Conservation (phyloP, 2,113 vertebrate species). For the Chitala chitala region DNA sequence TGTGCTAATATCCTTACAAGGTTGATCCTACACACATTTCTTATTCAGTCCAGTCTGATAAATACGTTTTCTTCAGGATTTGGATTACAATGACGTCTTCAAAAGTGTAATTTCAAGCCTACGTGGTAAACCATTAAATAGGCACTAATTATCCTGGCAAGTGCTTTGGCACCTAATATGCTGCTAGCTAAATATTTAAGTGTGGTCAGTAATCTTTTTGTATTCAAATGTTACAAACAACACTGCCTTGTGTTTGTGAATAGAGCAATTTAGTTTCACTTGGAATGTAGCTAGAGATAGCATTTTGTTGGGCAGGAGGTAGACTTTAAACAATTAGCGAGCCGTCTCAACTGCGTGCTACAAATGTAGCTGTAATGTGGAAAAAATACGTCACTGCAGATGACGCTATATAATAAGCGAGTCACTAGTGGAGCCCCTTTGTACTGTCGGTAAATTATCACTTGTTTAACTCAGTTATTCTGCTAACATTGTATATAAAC, state of each 20-base stretch:
- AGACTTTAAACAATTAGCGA: neutral
- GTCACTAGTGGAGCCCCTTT: neutral
- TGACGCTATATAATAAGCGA: neutral
- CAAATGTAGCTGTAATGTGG: neutral
- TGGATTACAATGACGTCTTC: neutral
- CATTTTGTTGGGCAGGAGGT: neutral
- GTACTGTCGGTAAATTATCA: neutral
- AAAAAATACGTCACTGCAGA: neutral
- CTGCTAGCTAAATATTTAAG: neutral
- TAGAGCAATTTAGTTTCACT: neutral
- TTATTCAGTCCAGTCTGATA: too few species aligned
- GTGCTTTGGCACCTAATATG: neutral
- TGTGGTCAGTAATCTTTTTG: neutral
- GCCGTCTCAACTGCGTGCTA: neutral
- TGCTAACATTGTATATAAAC: too few species aligned
- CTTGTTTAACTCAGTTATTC: too few species aligned
- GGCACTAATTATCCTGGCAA: neutral
- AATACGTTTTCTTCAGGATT: too few species aligned
- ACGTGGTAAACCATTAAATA: neutral
- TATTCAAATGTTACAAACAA: neutral
- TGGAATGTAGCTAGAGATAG: neutral
- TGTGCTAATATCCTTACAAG: too few species aligned
- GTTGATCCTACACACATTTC: too few species aligned
- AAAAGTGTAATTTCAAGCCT: neutral
- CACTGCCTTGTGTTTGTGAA: neutral